Conservation (phyloP, 1,140 invertebrate genomes). For the Telenomus remus region DNA sequence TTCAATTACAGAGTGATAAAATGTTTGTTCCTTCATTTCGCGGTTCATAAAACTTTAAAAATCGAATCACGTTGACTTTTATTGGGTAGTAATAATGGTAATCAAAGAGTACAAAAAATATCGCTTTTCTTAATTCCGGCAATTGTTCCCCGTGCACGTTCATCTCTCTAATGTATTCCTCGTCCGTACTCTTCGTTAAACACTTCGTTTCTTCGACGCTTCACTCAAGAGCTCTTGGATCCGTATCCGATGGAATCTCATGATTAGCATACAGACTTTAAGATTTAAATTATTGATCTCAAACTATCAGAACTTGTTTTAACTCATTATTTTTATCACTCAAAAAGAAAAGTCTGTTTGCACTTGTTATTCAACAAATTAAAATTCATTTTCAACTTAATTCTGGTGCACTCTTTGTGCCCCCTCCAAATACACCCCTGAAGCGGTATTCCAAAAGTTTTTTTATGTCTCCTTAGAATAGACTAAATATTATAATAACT, state of each 20-base stretch:
- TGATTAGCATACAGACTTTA: constrained; percentile 23
- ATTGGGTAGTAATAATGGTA: constrained; percentile 25
- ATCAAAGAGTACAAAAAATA: constrained; percentile 17
- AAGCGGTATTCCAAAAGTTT: no score
- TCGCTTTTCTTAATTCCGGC: constrained; percentile 20
- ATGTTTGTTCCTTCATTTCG: no score
- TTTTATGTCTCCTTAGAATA: no score
- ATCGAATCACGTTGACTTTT: constrained; percentile 9
- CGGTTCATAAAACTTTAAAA: background rate
- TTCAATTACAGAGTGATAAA: no score
- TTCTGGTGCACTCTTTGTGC: no score
- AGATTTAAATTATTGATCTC: constrained; percentile 2
- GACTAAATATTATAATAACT: no score
- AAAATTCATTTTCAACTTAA: no score
- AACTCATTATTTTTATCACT: no score
- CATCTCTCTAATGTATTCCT: constrained; percentile 32
- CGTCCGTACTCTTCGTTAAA: constrained; percentile 27
- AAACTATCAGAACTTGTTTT: no score
- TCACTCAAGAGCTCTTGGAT: constrained; percentile 18
- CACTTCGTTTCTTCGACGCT: constrained; percentile 19
- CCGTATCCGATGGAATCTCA: constrained; percentile 21
- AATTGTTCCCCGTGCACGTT: constrained; percentile 23
- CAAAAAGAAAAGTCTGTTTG: no score
- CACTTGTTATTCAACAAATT: no score
- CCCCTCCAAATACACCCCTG: no score